phyloP scores from a whole-genome alignment of 2,888 invertebrate species.

The Xiphydria camelus region DNA sequence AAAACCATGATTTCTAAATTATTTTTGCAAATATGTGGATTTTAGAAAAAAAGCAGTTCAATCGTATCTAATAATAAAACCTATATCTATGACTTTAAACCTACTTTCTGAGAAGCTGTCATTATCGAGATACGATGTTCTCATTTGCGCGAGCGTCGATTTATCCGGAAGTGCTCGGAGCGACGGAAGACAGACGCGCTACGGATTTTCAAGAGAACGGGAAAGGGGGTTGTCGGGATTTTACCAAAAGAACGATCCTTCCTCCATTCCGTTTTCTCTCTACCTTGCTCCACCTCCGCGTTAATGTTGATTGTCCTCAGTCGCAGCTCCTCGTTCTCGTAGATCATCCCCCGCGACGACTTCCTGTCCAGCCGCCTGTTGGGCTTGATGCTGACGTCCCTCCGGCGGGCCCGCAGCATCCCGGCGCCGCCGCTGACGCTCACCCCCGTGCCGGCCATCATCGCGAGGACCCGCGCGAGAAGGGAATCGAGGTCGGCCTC shows the following conservation, averaged over 20 bases:
- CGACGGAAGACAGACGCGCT: no score
- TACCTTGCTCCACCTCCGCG: constrained; percentile 90
- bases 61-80: no score
- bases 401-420: constrained; percentile 84
- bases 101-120: no score
- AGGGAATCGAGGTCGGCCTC: not conserved
- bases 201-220: no score
- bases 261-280: constrained; percentile 21
- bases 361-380: constrained; percentile 88
- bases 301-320: constrained; percentile 89
- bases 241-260: not conserved
- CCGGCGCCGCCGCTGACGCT: constrained; percentile 43
- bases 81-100: no score
- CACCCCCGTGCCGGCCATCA: constrained; percentile 47
- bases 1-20: no score
- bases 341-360: constrained; percentile 90
- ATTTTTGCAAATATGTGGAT: no score
- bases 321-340: constrained; percentile 89
- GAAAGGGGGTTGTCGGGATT: not conserved
- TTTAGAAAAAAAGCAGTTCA: no score
- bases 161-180: no score
- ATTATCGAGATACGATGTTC: no score
- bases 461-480: no score
- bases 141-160: no score
- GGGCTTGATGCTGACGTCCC: constrained; percentile 87